Percentiles rank a stretch among this genome's conserved stretches.
phyloP scores from a whole-genome alignment of 2,113 vertebrate species.

The Siphamia tubifer region DNA sequence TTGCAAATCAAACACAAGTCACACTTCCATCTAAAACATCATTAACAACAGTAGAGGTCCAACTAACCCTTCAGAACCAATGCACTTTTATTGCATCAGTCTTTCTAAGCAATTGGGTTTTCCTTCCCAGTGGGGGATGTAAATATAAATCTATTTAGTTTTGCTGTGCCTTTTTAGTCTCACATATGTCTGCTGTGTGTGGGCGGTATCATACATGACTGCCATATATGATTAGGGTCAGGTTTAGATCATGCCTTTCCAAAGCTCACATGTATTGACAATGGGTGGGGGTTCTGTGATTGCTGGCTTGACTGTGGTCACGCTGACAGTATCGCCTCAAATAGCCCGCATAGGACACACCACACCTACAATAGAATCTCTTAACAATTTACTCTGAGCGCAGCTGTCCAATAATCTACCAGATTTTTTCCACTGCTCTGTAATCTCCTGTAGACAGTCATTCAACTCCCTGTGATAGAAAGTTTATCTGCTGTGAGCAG shows the following conservation, averaged over 20 bases:
- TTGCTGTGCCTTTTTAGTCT: not conserved
- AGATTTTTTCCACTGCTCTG: slow-evolving; percentile 45
- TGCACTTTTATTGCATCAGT: not conserved
- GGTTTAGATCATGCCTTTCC: not conserved
- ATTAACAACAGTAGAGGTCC: not conserved
- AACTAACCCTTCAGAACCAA: not conserved
- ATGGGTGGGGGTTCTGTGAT: slow-evolving; percentile 1
- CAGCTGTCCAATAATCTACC: slow-evolving; percentile 41
- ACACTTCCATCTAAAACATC: too few species aligned
- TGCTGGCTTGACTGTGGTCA: slow-evolving; percentile 48
- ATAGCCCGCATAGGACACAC: slow-evolving; percentile 30
- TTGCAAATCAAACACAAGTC: too few species aligned
- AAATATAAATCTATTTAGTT: slow-evolving; percentile 21
- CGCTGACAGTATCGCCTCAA: slow-evolving; percentile 46
- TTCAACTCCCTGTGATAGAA: slow-evolving; percentile 18
- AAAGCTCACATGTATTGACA: slow-evolving; percentile 18
- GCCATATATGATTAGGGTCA: slow-evolving; percentile 6
- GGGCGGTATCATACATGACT: not conserved
- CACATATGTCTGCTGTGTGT: not conserved
- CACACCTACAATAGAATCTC: slow-evolving; percentile 30
- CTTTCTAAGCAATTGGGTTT: not conserved
- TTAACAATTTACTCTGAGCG: slow-evolving; percentile 17
- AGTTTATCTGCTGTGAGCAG: slow-evolving; percentile 42
- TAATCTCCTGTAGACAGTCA: slow-evolving; percentile 55
- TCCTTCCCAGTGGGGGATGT: not conserved